A percentile compares a stretch with the other conserved stretches of the same genome.
Conservation (phyloP, 2,113 vertebrate species). For the Pygoscelis antarcticus region DNA sequence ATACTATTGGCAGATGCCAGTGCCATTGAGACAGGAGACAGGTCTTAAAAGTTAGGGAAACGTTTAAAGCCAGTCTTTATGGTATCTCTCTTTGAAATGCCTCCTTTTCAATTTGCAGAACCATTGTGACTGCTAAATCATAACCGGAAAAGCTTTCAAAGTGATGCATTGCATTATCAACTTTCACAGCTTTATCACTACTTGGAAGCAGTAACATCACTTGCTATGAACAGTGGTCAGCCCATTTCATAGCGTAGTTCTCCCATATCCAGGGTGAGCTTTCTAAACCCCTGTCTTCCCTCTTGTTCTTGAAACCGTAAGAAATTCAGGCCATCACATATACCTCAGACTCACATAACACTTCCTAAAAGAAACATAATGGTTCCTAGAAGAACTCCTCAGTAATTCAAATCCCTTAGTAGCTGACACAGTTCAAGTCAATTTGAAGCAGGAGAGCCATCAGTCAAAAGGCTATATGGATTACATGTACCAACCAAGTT, state of each 20-base stretch:
- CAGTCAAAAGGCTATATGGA: background rate
- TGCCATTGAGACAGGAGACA: accelerated
- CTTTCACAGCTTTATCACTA: background rate
- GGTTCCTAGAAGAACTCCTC: background rate
- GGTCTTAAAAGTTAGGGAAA: background rate
- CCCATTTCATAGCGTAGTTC: background rate
- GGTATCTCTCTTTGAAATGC: background rate
- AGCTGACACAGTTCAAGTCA: background rate
- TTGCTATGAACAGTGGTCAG: background rate
- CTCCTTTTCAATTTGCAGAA: background rate
- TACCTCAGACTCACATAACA: background rate
- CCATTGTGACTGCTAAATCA: background rate
- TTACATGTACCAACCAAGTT: background rate
- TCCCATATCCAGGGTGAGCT: background rate
- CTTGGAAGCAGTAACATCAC: background rate
- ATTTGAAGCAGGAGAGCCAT: background rate
- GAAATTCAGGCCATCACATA: background rate
- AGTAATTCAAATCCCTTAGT: background rate
- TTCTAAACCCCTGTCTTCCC: background rate
- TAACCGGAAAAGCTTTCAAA: background rate
- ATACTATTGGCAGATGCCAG: background rate
- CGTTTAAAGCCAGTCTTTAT: background rate
- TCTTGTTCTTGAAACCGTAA: background rate
- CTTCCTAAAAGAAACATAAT: background rate
- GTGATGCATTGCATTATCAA: background rate